Conservation (phyloP, 1,140 invertebrate genomes). For the Zaprionus africanus region DNA sequence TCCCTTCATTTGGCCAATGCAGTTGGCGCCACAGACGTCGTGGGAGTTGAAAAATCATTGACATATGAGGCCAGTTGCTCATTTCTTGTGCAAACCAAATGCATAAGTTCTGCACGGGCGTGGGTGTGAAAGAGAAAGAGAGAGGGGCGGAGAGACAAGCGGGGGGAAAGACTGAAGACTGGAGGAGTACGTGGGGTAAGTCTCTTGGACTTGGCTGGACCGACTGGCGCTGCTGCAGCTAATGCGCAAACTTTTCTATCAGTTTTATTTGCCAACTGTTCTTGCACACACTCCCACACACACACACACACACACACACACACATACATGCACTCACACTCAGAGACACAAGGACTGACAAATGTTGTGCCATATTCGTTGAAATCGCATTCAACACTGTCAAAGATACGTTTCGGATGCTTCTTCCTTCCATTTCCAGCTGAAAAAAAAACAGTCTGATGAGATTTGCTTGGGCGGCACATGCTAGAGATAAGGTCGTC, state of each 20-base stretch:
- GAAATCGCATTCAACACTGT: slow-evolving; percentile 33
- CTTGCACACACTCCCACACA: slow-evolving; percentile 19
- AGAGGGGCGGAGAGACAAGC: neutral
- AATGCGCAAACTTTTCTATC: slow-evolving; percentile 75
- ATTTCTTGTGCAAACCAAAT: slow-evolving; percentile 72
- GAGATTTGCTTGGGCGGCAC: slow-evolving; percentile 3
- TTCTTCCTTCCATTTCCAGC: slow-evolving; percentile 1
- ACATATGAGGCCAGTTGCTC: slow-evolving; percentile 75
- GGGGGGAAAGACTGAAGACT: neutral
- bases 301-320: slow-evolving; percentile 16
- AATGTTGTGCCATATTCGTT: slow-evolving; percentile 39
- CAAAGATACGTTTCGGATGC: slow-evolving; percentile 6
- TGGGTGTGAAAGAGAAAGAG: neutral
- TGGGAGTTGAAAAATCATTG: slow-evolving; percentile 66
- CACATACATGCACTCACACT: neutral
- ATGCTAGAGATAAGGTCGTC: neutral
- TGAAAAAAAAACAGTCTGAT: slow-evolving; percentile 1
- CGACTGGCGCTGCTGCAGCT: slow-evolving; percentile 68
- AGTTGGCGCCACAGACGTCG: slow-evolving; percentile 54
- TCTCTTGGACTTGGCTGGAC: slow-evolving; percentile 65
- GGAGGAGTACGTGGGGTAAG: neutral
- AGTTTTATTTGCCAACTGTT: slow-evolving; percentile 65
- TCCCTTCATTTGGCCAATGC: slow-evolving; percentile 27
- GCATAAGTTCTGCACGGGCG: slow-evolving; percentile 57
- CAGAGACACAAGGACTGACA: neutral